Conservation (phyloP, 2,113 vertebrate genomes). For the Serinus canaria region DNA sequence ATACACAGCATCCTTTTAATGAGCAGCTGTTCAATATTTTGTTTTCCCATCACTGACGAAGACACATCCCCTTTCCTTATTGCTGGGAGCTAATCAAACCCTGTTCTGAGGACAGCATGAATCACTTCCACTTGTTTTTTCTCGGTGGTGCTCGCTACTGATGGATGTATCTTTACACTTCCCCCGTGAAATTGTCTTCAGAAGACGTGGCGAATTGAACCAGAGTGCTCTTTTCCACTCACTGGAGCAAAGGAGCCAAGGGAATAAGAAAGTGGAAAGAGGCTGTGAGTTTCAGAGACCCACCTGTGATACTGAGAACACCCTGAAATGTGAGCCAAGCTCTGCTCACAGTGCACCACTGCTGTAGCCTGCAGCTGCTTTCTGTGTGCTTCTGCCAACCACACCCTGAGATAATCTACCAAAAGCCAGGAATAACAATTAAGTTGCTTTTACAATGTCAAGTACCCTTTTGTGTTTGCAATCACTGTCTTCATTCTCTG, state of each 20-base stretch:
- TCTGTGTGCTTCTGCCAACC: neutral
- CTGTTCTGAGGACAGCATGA: neutral
- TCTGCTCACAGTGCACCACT: neutral
- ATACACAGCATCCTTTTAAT: neutral
- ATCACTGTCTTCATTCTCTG: neutral
- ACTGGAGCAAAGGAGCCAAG: neutral
- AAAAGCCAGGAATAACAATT: neutral
- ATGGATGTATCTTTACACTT: neutral
- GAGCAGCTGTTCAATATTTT: slow-evolving; percentile 25
- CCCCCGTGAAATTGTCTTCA: neutral
- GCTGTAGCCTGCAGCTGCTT: neutral
- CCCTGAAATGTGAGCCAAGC: neutral
- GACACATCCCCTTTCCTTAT: neutral
- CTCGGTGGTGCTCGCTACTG: neutral
- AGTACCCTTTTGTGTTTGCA: neutral
- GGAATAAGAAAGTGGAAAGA: neutral
- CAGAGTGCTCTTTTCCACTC: neutral
- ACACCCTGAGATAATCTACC: neutral
- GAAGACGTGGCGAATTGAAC: neutral
- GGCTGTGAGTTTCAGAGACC: neutral
- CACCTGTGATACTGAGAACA: accelerated
- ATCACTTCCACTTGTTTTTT: neutral
- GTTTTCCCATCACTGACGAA: neutral
- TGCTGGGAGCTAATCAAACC: neutral
- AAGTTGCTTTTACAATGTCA: neutral